Evolutionary conservation across 1,140 invertebrate genomes (phyloP).

Genomic region (Megathymus violae): DNA sequence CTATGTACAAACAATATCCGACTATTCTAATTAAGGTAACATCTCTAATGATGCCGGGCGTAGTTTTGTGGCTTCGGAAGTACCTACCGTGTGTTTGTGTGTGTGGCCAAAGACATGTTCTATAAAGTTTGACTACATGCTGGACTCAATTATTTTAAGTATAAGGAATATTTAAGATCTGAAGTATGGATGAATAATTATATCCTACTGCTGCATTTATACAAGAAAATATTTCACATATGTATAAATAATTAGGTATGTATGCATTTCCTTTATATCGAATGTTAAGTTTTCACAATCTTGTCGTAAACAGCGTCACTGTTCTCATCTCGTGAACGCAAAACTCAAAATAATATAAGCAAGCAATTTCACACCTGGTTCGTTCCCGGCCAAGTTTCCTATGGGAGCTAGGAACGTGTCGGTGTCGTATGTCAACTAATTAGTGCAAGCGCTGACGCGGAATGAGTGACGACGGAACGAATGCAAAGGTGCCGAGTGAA

Average conservation of each 20-base stretch:
- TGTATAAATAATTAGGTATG: too few relatives aligned
- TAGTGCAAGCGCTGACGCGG: conserved; percentile 74
- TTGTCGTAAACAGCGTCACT: conserved; percentile 13
- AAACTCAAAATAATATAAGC: conserved; percentile 47
- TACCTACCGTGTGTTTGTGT: background rate
- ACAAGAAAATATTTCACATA: too few relatives aligned
- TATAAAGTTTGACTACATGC: background rate
- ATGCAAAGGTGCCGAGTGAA: conserved; percentile 64
- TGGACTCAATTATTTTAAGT: too few relatives aligned
- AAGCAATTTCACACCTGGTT: conserved; percentile 71
- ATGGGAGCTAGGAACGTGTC: conserved; percentile 61
- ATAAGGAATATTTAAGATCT: too few relatives aligned
- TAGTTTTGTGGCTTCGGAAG: background rate
- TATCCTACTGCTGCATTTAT: too few relatives aligned
- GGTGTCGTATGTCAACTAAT: conserved; percentile 76
- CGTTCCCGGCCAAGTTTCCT: conserved; percentile 60
- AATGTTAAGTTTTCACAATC: conserved; percentile 20
- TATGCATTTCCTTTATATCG: too few relatives aligned
- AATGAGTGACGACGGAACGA: conserved; percentile 65
- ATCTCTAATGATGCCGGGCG: background rate
- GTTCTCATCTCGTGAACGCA: conserved; percentile 8
- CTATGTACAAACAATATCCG: background rate
- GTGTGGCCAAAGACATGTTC: background rate
- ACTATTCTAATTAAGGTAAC: background rate
- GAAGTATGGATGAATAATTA: too few relatives aligned